Evolutionary conservation across 2,888 invertebrate genomes (phyloP), one percentile per base, ranked within the genome.

Genomic region (Rugalucina vietnamica): DNA sequence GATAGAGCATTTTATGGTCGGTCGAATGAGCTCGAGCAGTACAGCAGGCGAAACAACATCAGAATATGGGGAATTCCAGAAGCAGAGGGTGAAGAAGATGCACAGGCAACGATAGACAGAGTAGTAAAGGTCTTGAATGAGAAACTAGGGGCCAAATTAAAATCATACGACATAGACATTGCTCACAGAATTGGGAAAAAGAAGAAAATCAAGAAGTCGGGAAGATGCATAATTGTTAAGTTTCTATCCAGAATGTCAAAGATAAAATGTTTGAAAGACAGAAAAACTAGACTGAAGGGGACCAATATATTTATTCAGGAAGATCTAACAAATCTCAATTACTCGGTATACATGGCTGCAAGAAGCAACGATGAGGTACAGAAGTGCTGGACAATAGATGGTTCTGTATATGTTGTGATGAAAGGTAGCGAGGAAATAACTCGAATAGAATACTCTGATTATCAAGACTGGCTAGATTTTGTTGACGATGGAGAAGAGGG

Each of bases 181-280:
- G 43, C 72, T 3, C 72, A 72, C 36, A 43, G 72, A 32, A 27
- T 72, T 2, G 72, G 72, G 3, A 72, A 43, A 27, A 29, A 29
- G 29, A 60, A 14, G 10, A 60, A 60, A 27, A 29, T 29, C 27
- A 2, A 5, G 2, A 72, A 72, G 24, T 27, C 43, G 29, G 72
- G 72, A 24, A 39, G 72, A 43, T 49, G 49, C 29, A 72, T 72
- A 1, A 72, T 72, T 29, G 72, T 72, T 29, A 72, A 43, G 27
- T 43, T 72, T 29, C 18, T 43, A 10, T 43, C 72, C 12, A 39
- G 72, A 27, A 21, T 49, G 24, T 29, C 43, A 39, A 43, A 29
- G 8, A 43, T 49, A 18, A 49, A 49, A 29, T 43, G 43, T 27
- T 29, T 72, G 24, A 29, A 43, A 21, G 29, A 39, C 27, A 72